Evolutionary conservation across 2,888 invertebrate genomes (phyloP).

Genomic region (Oligia latruncula): DNA sequence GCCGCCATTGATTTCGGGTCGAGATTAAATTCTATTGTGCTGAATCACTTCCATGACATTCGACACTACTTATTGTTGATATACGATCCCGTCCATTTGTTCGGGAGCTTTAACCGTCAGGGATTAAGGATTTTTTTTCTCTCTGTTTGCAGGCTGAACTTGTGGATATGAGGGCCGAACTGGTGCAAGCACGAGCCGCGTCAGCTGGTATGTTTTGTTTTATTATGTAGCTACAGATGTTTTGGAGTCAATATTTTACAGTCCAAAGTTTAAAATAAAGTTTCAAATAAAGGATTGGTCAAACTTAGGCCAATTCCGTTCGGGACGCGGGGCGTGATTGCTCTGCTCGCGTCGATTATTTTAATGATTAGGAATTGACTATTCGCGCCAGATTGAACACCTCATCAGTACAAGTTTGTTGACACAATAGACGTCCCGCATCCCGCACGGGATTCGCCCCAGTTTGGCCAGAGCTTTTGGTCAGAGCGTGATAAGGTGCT

Average conservation of each 20-base stretch:
- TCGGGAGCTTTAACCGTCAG: slow-evolving; percentile 64
- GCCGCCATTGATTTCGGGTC: slow-evolving; percentile 76
- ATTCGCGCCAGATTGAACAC: background rate
- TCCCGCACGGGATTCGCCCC: background rate
- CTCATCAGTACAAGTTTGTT: background rate
- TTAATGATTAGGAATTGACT: background rate
- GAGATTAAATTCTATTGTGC: slow-evolving; percentile 83
- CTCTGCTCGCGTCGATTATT: background rate
- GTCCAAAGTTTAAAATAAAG: slow-evolving; percentile 15
- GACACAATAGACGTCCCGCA: background rate
- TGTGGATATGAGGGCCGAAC: slow-evolving; percentile 93
- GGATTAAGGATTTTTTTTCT: slow-evolving; percentile 69
- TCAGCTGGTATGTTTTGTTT: slow-evolving; percentile 74
- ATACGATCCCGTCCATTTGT: slow-evolving; percentile 75
- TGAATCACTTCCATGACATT: slow-evolving; percentile 77
- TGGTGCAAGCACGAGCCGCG: slow-evolving; percentile 92
- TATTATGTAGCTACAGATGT: background rate
- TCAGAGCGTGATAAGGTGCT: background rate
- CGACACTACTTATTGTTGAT: slow-evolving; percentile 80
- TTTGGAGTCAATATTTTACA: background rate
- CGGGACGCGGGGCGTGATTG: no score
- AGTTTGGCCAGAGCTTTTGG: background rate
- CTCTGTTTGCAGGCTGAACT: slow-evolving; percentile 92
- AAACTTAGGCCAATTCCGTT: background rate
- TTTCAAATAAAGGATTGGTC: background rate